Evolutionary conservation across 2,113 vertebrate genomes (phyloP).

Genomic region (Rhinichthys klamathensis): DNA sequence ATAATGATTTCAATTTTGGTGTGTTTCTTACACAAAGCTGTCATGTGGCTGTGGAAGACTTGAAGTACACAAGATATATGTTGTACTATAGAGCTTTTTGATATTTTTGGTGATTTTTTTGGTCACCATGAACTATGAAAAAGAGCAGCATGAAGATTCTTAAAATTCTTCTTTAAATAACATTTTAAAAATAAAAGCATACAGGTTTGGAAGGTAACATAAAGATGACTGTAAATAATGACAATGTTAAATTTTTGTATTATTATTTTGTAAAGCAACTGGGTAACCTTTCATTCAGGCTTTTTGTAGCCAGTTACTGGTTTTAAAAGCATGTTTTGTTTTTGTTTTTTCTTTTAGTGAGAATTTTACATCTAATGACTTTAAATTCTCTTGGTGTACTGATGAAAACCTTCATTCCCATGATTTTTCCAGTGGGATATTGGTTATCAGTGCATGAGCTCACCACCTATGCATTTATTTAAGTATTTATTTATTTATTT

Average conservation of each 20-base stretch:
- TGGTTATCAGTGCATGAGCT: not conserved
- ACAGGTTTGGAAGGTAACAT: not conserved
- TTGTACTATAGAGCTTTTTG: not conserved
- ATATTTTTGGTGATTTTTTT: not conserved
- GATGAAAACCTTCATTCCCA: not conserved
- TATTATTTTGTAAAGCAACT: not conserved
- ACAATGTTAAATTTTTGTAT: not conserved
- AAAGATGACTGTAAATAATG: not conserved
- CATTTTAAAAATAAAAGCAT: not conserved
- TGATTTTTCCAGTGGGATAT: not conserved
- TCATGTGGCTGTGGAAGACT: not conserved
- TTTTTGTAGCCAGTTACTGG: not conserved
- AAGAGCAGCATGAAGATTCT: not conserved
- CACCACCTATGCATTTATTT: not conserved
- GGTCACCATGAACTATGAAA: not conserved
- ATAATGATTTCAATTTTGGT: not conserved
- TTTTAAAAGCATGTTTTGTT: not conserved
- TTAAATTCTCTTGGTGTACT: not conserved
- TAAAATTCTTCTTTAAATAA: not conserved
- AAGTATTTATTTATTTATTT: conserved; percentile 4
- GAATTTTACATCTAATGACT: not conserved
- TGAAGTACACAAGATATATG: not conserved
- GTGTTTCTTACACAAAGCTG: not conserved
- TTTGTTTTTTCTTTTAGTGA: not conserved
- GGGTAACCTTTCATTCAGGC: not conserved